Conservation (phyloP, 2,888 invertebrate species). For the Tenthredo mesomela region DNA sequence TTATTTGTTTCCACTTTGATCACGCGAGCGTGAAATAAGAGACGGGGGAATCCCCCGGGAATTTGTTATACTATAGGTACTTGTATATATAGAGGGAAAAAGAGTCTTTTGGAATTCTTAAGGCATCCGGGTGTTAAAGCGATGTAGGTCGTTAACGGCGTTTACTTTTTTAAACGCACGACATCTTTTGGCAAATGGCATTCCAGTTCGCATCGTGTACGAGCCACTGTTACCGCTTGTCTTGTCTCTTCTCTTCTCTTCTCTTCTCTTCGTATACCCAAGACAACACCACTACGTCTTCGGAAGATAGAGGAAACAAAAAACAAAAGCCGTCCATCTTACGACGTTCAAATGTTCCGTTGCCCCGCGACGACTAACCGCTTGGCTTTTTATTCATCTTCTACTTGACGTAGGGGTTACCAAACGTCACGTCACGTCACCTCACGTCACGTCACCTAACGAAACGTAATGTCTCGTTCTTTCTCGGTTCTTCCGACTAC, state of each 20-base stretch:
- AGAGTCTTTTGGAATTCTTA: slow-evolving; percentile 28
- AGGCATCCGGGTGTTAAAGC: slow-evolving; percentile 29
- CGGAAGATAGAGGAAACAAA: background rate
- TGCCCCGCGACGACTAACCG: background rate
- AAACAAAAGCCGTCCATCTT: slow-evolving; percentile 3
- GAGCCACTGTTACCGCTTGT: background rate
- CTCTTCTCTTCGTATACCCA: background rate
- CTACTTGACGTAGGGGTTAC: background rate
- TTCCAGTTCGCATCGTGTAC: slow-evolving; percentile 31
- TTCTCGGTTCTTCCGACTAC: background rate
- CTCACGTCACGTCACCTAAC: background rate
- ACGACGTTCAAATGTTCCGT: slow-evolving; percentile 18
- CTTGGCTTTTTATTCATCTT: slow-evolving; percentile 4
- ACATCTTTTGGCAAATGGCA: slow-evolving; percentile 34
- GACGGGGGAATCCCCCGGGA: slow-evolving; percentile 16
- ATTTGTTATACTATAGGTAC: slow-evolving; percentile 13
- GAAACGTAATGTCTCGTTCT: background rate
- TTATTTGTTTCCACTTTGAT: background rate
- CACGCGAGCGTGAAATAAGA: background rate
- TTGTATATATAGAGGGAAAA: background rate
- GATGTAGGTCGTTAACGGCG: slow-evolving; percentile 39
- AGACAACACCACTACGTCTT: background rate
- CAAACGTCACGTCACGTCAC: background rate
- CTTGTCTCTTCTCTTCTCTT: background rate
- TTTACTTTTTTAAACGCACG: slow-evolving; percentile 33